A percentile compares a stretch with the other conserved stretches of the same genome.
These are phyloP conservation scores for Nemotelus pantherinus DNA, from an alignment of 2,888 invertebrate genomes.

Conservation along the genomic window DNA sequence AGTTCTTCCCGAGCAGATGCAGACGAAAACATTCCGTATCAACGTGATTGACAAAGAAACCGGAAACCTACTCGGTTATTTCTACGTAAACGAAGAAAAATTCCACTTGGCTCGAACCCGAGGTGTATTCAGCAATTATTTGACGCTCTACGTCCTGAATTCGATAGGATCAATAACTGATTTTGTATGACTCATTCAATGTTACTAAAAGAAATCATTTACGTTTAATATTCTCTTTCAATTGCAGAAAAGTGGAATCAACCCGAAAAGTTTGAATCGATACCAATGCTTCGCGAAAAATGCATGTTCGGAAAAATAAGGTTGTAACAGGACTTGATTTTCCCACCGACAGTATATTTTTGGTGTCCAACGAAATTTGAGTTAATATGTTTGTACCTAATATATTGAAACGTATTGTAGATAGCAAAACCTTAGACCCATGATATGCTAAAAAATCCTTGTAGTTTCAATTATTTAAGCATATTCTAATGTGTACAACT, in stretches of 20 bases:
- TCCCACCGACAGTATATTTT: neutral
- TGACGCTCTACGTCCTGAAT: slow-evolving; percentile 18
- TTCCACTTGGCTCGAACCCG: slow-evolving; percentile 1
- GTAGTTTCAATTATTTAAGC: too few relatives aligned
- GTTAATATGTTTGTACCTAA: neutral
- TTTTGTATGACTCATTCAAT: slow-evolving; percentile 1
- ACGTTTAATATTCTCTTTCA: neutral
- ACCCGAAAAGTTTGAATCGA: neutral
- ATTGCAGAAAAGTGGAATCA: slow-evolving; percentile 2
- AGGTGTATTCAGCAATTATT: slow-evolving; percentile 30
- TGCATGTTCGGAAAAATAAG: neutral
- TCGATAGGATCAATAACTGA: slow-evolving; percentile 16
- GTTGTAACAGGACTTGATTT: neutral
- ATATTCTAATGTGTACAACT: too few relatives aligned
- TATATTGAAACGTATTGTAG: neutral
- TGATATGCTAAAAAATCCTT: neutral
- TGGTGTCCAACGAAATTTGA: neutral
- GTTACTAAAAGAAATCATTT: neutral
- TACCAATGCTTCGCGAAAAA: slow-evolving; percentile 1
- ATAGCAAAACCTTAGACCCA: neutral
- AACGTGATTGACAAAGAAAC: slow-evolving; percentile 33
- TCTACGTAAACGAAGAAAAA: slow-evolving; percentile 24
- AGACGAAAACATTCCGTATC: neutral
- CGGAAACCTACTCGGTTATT: slow-evolving; percentile 24
- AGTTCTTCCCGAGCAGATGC: slow-evolving; percentile 12